phyloP scores from a whole-genome alignment of 2,888 invertebrate species.

The Scaeva pyrastri region DNA sequence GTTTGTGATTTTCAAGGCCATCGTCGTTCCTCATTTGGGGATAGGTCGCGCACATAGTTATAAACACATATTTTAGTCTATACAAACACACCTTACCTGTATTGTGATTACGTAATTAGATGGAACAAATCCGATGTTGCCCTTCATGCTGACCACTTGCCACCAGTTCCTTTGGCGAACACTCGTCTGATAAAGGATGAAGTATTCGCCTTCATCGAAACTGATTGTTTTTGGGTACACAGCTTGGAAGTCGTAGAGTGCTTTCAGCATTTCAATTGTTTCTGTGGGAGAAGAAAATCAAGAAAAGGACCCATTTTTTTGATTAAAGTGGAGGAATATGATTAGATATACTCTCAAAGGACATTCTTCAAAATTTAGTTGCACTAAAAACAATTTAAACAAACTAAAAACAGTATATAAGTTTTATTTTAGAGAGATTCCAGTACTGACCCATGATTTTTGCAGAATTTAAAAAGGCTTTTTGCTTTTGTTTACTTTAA shows the following conservation, averaged over 20 bases:
- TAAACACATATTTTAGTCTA: conserved; percentile 5
- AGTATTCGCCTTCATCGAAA: conserved; percentile 91
- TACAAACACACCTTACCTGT: conserved; percentile 85
- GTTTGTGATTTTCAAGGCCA: conserved; percentile 69
- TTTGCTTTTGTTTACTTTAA: conserved; percentile 71
- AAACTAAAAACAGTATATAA: background rate
- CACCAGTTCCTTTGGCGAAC: conserved; percentile 93
- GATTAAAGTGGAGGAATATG: background rate
- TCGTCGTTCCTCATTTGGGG: conserved; percentile 44
- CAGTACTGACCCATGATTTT: conserved; percentile 64
- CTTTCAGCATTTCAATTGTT: conserved; percentile 92
- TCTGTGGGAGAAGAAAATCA: conserved; percentile 84
- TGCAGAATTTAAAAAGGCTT: conserved; percentile 27
- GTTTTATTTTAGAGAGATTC: background rate
- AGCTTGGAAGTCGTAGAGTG: conserved; percentile 93
- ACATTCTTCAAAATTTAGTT: conserved; percentile 31
- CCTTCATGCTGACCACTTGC: conserved; percentile 93
- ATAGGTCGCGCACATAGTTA: conserved; percentile 55
- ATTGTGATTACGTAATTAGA: conserved; percentile 93
- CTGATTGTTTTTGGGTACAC: conserved; percentile 93
- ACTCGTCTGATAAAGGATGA: conserved; percentile 91
- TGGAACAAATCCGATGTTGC: conserved; percentile 93
- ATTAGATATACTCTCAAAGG: background rate
- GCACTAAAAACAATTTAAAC: background rate
- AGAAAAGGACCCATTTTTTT: conserved; percentile 46